Conservation (phyloP, 2,797 vertebrate species). For the Gallinago nigripennis region DNA sequence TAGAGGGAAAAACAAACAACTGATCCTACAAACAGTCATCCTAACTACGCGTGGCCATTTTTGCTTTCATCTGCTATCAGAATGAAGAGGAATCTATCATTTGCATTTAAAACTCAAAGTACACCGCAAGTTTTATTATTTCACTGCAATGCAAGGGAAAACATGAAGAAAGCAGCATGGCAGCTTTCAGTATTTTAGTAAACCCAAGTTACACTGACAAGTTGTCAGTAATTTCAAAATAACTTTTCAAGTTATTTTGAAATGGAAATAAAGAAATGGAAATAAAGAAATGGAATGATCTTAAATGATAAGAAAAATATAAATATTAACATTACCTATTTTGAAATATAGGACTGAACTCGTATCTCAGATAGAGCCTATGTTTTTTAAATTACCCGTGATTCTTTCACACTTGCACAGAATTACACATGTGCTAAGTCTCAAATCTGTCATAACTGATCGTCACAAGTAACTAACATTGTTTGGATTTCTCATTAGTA, state of each 20-base stretch:
- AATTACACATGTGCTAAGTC: not conserved
- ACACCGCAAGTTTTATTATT: not conserved
- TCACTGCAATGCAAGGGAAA: not conserved
- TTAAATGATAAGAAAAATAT: not conserved
- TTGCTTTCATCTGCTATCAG: not conserved
- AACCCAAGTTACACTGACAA: not conserved
- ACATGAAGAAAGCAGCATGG: not conserved
- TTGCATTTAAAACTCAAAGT: not conserved
- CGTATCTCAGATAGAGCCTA: rapidly evolving
- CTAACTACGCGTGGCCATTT: not conserved
- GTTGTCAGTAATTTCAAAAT: not conserved
- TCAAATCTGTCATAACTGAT: not conserved
- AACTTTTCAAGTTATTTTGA: not conserved
- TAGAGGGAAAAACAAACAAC: constrained; percentile 70
- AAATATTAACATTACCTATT: not conserved
- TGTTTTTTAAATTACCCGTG: not conserved
- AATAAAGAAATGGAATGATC: not conserved
- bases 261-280: not conserved
- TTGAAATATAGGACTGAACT: not conserved
- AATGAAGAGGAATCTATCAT: not conserved
- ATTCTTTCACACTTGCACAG: not conserved
- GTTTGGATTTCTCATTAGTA: not conserved
- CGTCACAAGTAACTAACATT: not conserved
- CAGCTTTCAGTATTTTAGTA: not conserved
- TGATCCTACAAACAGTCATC: constrained; percentile 40